Base-by-base conservation (phyloP, 2,888 invertebrate genomes). In the Acronicta psi region DNA sequence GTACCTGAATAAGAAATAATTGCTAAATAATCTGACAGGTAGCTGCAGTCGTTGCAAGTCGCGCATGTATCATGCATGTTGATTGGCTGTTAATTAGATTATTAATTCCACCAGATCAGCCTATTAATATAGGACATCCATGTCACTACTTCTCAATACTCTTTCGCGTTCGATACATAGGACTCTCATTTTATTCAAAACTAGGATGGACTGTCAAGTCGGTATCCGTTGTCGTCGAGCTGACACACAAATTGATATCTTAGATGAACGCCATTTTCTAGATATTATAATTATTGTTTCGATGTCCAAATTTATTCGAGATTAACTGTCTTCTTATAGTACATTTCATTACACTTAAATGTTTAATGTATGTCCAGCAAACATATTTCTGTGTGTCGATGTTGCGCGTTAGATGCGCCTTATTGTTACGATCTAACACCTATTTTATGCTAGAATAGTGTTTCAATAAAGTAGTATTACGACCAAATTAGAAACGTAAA, bases 401-500 rank as follows among this genome's bases (percentile, higher is more conserved):
- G 82, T 84, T 74, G 74, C 83, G 82, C 79, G 54, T 38, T 74
- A 69, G 68, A 68, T 63, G 78, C 73, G 72, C 73, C 31, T 77
- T 74, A 65, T 57, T 62, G 69, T 72, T 68, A 73, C 71, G 55
- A 71, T 57, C 68, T 75, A 75, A 82, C 82, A 87, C 83, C 83
- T 89, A 88, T 88, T 86, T 82, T 88, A 88, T 88, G 86, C 89
- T 92, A 92, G 91, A 81, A 72, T 90, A 90, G 88, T 77, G 57
- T 75, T 63, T 86, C 81, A 85, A 85, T 89, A 88, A 87, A 79
- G 84, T 93, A 93, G 90, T 62, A 80, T 88, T 93, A 90, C 85
- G 93, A 93, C 93, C 93, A 93, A 93, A 75, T 85, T 93, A 92
- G 92, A 78, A 66, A 81, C 80, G 87, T 88, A 88, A 86, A 83